Conservation (phyloP, 2,888 invertebrate genomes). For the Tinea trinotella region DNA sequence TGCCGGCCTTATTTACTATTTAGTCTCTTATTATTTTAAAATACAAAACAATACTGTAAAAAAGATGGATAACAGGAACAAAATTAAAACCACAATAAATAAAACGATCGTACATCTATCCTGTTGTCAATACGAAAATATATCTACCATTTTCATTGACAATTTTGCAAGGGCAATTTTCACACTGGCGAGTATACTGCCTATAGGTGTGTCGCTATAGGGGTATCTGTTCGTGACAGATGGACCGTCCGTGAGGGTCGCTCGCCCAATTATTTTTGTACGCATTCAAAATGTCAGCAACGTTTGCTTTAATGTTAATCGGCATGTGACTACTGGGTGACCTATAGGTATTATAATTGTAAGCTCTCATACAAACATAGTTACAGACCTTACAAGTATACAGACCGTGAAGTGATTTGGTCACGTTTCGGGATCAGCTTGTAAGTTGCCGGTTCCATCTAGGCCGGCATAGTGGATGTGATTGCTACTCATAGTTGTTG, state of each 20-base stretch:
- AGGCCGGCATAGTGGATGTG: too few species aligned
- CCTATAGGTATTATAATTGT: not conserved
- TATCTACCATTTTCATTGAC: conserved; percentile 17
- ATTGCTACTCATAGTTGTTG: too few species aligned
- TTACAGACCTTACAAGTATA: too few species aligned
- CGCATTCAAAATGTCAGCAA: conserved; percentile 22
- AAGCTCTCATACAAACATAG: too few species aligned
- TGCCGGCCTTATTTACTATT: not conserved
- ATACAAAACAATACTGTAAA: not conserved
- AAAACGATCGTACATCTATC: conserved; percentile 16
- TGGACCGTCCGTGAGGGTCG: conserved; percentile 19
- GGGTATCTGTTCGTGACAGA: conserved; percentile 16
- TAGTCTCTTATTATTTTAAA: not conserved
- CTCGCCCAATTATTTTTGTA: conserved; percentile 21
- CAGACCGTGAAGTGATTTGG: too few species aligned
- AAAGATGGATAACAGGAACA: not conserved
- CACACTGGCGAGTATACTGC: not conserved
- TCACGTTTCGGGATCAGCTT: too few species aligned
- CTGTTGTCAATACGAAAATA: conserved; percentile 16
- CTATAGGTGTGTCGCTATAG: conserved; percentile 11
- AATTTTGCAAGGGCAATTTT: conserved; percentile 17
- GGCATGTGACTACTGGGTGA: not conserved
- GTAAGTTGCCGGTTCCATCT: too few species aligned
- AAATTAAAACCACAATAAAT: conserved; percentile 13
- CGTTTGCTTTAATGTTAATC: conserved; percentile 19